A percentile compares a stretch with the other conserved stretches of the same genome.
Conservation (phyloP, 1,140 invertebrate genomes). For the Archegozetes longisetosus region DNA sequence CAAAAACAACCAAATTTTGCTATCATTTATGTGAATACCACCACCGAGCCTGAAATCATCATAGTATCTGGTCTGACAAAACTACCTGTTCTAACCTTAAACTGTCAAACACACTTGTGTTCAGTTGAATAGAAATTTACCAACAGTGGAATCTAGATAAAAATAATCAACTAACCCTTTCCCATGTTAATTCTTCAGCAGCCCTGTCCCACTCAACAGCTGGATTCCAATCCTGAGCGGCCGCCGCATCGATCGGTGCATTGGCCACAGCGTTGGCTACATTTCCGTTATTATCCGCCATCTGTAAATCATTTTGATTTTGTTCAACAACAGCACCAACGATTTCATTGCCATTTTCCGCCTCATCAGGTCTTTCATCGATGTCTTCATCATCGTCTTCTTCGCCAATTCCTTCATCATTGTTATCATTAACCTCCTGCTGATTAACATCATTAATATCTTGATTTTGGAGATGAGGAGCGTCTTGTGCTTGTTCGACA, state of each 20-base stretch:
- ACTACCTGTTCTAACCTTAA: slow-evolving; percentile 8
- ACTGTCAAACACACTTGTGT: too few relatives aligned
- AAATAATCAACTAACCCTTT: slow-evolving; percentile 33
- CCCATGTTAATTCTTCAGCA: slow-evolving; percentile 95
- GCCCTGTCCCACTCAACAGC: slow-evolving; percentile 89
- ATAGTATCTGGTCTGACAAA: slow-evolving; percentile 1
- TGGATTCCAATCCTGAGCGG: slow-evolving; percentile 70
- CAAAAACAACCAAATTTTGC: too few relatives aligned
- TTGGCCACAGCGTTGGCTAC: slow-evolving; percentile 10
- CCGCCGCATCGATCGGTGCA: slow-evolving; percentile 1
- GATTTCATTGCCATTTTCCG: neutral
- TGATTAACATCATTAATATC: neutral
- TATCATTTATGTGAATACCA: too few relatives aligned
- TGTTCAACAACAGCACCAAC: neutral
- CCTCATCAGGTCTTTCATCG: neutral
- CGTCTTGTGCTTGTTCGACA: neutral
- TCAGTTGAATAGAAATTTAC: too few relatives aligned
- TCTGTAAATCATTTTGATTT: neutral
- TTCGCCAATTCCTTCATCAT: slow-evolving; percentile 4
- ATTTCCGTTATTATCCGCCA: slow-evolving; percentile 11
- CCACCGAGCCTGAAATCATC: too few relatives aligned
- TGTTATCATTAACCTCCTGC: neutral
- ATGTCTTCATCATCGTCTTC: slow-evolving; percentile 27
- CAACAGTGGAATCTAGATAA: too few relatives aligned
- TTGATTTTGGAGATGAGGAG: neutral